phyloP scores from a whole-genome alignment of 2,113 vertebrate species.

The Cyphomyrus plagiostoma region DNA sequence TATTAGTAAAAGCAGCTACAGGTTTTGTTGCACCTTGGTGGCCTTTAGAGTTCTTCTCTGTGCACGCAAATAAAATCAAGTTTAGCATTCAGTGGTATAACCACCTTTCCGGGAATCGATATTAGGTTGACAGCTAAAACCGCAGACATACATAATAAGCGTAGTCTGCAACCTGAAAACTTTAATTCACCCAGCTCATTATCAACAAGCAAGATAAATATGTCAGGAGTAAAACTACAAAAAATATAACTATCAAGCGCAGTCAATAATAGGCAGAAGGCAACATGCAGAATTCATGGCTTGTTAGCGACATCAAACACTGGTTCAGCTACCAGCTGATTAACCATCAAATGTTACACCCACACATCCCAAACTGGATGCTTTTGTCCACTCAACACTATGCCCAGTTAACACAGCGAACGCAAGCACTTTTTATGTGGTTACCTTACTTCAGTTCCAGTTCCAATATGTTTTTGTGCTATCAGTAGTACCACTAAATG shows the following conservation, averaged over 20 bases:
- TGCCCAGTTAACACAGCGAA: neutral
- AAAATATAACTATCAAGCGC: neutral
- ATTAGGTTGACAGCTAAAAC: neutral
- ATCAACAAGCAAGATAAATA: neutral
- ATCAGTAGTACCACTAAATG: neutral
- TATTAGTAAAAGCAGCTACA: neutral
- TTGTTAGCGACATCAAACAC: neutral
- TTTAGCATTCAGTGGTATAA: neutral
- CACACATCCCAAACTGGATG: neutral
- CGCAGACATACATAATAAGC: neutral
- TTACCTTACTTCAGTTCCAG: neutral
- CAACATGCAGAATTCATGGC: neutral
- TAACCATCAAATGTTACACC: neutral
- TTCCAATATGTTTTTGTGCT: neutral
- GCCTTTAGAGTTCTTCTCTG: neutral
- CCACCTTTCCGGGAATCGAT: neutral
- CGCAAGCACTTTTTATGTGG: neutral
- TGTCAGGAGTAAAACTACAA: neutral
- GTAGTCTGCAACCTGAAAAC: neutral
- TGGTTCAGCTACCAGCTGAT: neutral
- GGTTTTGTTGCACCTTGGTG: neutral
- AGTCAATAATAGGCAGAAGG: neutral
- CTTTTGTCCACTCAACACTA: neutral
- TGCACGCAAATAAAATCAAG: neutral
- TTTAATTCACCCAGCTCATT: neutral